Base-by-base conservation (phyloP, 2,797 vertebrate genomes). In the Oryzias sinensis region DNA sequence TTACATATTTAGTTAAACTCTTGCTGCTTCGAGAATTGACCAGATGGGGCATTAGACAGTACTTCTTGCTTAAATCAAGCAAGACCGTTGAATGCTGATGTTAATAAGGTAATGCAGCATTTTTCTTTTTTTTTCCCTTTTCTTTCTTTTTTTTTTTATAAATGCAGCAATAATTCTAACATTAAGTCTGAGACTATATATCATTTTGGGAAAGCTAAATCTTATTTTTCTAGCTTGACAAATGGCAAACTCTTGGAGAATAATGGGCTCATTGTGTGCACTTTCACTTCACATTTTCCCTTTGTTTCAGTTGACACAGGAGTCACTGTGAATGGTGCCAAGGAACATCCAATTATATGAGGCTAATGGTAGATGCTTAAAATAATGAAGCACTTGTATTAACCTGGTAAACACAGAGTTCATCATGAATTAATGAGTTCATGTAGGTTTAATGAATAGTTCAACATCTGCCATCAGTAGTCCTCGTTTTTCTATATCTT, bases 361-460 rank as follows among this genome's bases (percentile, higher is more conserved):
- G 55, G 62, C 69, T 86, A 89, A 88, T 84, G 73, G 73, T 60
- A 82, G 76, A 76, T 72, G 77, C 72, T 82, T 83, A 76, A 79
- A 85, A 82, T 80, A 83, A 86, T 78, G 77, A 83, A 77, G 72
- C 59, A 75, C 70, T 69, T 70, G 70, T 68, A 73, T 65, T 62
- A 72, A 66, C 74, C 72, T 56, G 4, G 50, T 82, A 80, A 83
- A 86, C 74, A 79, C 9, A 67, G 59, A 77, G 71, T 79, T 74
- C 69, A 76, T 29, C 49, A 70, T 65, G 64, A 81, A 76, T 76
- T 82, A 77, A 80, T 82, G 73, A 77, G 74, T 82, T 82, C 59
- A 77, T 59, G 60, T 51, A 62, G 59, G 67, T 80, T 74, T 83
- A 71, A 88, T 82, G 58, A 77, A 79, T 61, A 62, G 53, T 72